A percentile compares a stretch with the other conserved stretches of the same genome.
phyloP scores from a whole-genome alignment of 2,888 invertebrate genomes.

The Junonia oenone region DNA sequence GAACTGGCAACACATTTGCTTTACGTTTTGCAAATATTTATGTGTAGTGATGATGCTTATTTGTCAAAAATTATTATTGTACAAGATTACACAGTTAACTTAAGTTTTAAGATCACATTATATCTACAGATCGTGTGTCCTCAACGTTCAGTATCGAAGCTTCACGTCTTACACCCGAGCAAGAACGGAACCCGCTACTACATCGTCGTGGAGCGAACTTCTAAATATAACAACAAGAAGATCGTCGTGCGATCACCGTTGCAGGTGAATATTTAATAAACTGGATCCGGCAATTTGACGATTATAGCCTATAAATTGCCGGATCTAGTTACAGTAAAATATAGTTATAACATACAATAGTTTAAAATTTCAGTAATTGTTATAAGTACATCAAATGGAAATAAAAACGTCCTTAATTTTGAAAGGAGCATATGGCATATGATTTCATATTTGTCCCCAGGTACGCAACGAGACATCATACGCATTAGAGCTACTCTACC shows the following conservation, averaged over 20 bases:
- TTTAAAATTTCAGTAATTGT: no score
- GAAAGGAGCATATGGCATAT: background rate
- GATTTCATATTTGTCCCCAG: slow-evolving; percentile 47
- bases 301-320: no score
- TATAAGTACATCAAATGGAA: no score
- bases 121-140: slow-evolving; percentile 78
- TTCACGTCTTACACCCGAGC: slow-evolving; percentile 82
- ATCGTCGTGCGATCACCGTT: slow-evolving; percentile 87
- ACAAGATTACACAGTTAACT: no score
- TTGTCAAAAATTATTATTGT: no score
- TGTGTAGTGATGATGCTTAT: no score
- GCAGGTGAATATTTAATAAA: slow-evolving; percentile 73
- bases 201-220: slow-evolving; percentile 83
- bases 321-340: background rate
- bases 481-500: slow-evolving; percentile 86
- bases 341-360: no score
- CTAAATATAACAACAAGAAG: slow-evolving; percentile 76
- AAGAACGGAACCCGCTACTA: slow-evolving; percentile 83
- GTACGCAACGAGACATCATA: slow-evolving; percentile 88
- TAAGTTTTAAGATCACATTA: background rate
- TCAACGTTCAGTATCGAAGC: slow-evolving; percentile 81
- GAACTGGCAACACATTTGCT: no score
- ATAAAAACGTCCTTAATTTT: background rate
- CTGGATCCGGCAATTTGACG: no score
- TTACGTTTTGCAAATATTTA: no score